phyloP scores from a whole-genome alignment of 2,888 invertebrate genomes.

The Drosophila prostipennis region DNA sequence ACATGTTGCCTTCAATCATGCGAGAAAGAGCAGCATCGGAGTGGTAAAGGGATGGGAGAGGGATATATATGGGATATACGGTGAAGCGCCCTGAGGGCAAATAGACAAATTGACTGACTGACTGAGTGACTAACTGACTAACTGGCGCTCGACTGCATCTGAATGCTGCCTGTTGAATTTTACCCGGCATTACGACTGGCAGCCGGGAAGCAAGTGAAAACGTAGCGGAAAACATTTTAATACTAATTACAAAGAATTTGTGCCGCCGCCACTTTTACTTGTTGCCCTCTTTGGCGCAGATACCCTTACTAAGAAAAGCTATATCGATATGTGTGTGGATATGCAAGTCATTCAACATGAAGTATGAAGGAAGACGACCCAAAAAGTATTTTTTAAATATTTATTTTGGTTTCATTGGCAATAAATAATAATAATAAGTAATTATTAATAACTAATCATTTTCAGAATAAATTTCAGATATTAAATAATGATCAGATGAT shows the following conservation, averaged over 20 bases:
- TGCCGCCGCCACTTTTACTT: constrained; percentile 73
- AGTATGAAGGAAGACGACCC: too few species aligned
- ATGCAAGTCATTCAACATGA: too few species aligned
- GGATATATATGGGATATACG: constrained; percentile 10
- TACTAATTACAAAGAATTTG: constrained; percentile 81
- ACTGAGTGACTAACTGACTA: constrained; percentile 62
- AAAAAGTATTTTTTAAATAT: too few species aligned
- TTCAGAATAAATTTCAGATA: too few species aligned
- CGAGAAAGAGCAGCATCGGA: constrained; percentile 51
- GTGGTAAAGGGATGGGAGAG: constrained; percentile 13
- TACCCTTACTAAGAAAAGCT: constrained; percentile 11
- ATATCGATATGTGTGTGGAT: too few species aligned
- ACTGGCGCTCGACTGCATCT: constrained; percentile 34
- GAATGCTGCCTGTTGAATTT: constrained; percentile 11
- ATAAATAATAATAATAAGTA: too few species aligned
- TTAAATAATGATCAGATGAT: too few species aligned
- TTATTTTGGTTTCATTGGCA: too few species aligned
- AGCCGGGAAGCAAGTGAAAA: constrained; percentile 73
- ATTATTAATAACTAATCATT: too few species aligned
- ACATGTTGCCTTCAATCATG: constrained; percentile 82
- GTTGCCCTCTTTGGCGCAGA: constrained; percentile 31
- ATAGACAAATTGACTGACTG: constrained; percentile 79
- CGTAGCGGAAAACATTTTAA: constrained; percentile 79
- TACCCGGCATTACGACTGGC: constrained; percentile 28
- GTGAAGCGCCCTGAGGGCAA: constrained; percentile 62